These are phyloP conservation scores for Clamator glandarius DNA, from an alignment of 2,797 vertebrate genomes.

Conservation along the genomic window DNA sequence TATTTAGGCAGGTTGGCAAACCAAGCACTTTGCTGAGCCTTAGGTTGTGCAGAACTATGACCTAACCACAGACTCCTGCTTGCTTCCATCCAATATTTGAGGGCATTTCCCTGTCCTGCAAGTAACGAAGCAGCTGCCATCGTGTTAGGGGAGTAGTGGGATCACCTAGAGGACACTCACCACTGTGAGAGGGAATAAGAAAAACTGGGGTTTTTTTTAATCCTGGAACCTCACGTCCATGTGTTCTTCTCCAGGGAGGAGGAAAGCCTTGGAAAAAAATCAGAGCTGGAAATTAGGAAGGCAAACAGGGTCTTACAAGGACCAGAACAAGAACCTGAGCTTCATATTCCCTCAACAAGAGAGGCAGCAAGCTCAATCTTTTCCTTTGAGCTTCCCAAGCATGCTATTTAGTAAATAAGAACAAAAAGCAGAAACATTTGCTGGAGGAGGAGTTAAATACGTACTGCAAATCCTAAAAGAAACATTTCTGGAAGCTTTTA, in stretches of 20 bases:
- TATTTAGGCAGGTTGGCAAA: not conserved
- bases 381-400: not conserved
- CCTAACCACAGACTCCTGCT: too few relatives aligned
- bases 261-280: not conserved
- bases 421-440: not conserved
- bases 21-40: not conserved
- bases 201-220: not conserved
- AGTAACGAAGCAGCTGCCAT: not conserved
- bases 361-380: not conserved
- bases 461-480: not conserved
- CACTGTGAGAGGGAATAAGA: not conserved
- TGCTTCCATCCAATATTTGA: not conserved
- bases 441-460: constrained; percentile 4
- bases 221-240: not conserved
- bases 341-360: not conserved
- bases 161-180: not conserved
- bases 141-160: not conserved
- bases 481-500: constrained; percentile 18
- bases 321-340: not conserved
- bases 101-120: not conserved
- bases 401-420: not conserved
- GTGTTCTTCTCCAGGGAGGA: not conserved
- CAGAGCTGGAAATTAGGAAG: not conserved
- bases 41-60: not conserved
- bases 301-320: not conserved